phyloP scores from a whole-genome alignment of 2,888 invertebrate genomes.

The Leucophora obtusa region DNA sequence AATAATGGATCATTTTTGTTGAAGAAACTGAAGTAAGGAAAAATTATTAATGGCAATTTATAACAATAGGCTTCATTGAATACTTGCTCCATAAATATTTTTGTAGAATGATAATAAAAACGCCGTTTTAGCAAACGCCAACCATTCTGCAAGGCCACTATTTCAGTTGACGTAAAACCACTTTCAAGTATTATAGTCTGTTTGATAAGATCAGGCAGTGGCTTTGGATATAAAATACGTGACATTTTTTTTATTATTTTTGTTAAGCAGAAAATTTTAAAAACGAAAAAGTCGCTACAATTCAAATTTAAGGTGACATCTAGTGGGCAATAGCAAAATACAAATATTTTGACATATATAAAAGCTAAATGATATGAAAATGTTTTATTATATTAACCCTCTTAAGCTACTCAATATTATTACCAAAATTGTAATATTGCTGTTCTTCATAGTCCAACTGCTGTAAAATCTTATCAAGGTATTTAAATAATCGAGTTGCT shows the following conservation, averaged over 20 bases:
- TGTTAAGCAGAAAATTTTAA: neutral
- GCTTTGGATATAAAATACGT: constrained; percentile 50
- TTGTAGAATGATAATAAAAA: constrained; percentile 50
- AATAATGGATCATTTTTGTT: constrained; percentile 66
- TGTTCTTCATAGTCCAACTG: too few species aligned
- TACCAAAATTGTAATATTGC: too few species aligned
- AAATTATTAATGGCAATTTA: too few species aligned
- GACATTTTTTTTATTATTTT: neutral
- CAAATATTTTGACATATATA: neutral
- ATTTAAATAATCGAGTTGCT: too few species aligned
- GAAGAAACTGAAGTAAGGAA: constrained; percentile 67
- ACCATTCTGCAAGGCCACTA: constrained; percentile 57
- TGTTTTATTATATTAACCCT: neutral
- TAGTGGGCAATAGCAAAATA: neutral
- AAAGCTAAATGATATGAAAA: constrained; percentile 11
- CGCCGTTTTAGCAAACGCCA: constrained; percentile 60
- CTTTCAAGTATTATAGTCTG: constrained; percentile 37
- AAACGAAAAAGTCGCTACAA: constrained; percentile 5
- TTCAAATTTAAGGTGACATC: constrained; percentile 7
- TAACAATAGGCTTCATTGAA: neutral
- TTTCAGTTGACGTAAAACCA: constrained; percentile 58
- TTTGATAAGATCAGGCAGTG: constrained; percentile 28
- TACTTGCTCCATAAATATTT: constrained; percentile 59
- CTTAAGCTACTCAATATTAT: too few species aligned
- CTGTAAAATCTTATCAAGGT: too few species aligned